Evolutionary conservation across 2,113 vertebrate species (phyloP), one percentile per base, ranked within the genome.

Genomic region (Eonycteris spelaea): DNA sequence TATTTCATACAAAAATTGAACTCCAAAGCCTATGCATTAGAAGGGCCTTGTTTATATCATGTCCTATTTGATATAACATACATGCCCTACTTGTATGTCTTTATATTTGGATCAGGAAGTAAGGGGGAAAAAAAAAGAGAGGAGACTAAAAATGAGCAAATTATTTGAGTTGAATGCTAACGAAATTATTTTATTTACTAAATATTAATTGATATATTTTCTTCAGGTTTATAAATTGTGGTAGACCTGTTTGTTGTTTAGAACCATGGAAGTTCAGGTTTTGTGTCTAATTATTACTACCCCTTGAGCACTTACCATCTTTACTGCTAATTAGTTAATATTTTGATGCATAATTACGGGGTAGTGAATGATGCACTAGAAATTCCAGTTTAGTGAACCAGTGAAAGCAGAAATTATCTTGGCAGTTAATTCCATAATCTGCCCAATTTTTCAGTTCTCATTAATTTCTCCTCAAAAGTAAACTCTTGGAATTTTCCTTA

Each of bases 301-400:
- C 79, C 38, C 97, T 96, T 95, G 96, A 98, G 86, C 92, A 97
- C 51, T 86, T 84, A 93, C 93, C 75, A 65, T 98, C 95, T 96
- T 93, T n/a, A 96, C 96, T 94, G 94, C 92, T 98, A 98, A 98
- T 98, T 98, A 96, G 95, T 97, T 96, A 79, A 93, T 65, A 92
- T 95, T 98, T 98, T 97, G 96, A 89, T 75, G 87, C 38, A 59
- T 98, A 97, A 97, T 98, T 97, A 98, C 93, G 86, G 94, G 84
- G 92, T 98, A 97, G 88, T 97, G 97, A 96, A 68, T 10, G 93
- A 95, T 95, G 89, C 95, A 93, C 92, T 94, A 92, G 97, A 98
- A 96, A 91, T 90, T 98, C 95, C 0, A 0, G 97, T 97, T 98
- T 83, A 93, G 97, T 91, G 97, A 97, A 98, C 88, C 86, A 61